A percentile compares a stretch with the other conserved stretches of the same genome.
phyloP scores from a whole-genome alignment of 2,888 invertebrate species.

The Pedicia rivosa region DNA sequence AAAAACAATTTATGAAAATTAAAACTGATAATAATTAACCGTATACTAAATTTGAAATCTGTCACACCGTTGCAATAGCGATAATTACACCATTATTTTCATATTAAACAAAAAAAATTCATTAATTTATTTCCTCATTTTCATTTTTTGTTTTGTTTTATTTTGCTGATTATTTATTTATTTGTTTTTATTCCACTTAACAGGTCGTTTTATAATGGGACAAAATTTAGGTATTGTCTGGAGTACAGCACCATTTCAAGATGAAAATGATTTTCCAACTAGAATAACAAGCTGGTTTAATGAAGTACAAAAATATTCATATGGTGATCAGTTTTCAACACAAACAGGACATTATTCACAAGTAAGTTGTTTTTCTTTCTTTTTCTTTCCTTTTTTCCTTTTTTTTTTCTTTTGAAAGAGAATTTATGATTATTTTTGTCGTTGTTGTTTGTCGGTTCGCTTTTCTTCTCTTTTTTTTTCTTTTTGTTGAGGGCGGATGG shows the following conservation, averaged over 20 bases:
- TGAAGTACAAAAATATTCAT: conserved; percentile 52
- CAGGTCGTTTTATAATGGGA: conserved; percentile 64
- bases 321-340: conserved; percentile 46
- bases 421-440: no score
- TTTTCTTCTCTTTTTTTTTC: no score
- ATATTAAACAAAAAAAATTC: not conserved
- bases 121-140: not conserved
- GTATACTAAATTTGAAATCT: no score
- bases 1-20: no score
- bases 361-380: conserved; percentile 31
- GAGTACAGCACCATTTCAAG: conserved; percentile 46
- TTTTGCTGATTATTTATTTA: not conserved
- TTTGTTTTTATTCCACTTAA: conserved; percentile 14
- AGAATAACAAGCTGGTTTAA: conserved; percentile 70
- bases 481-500: no score
- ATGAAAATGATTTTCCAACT: conserved; percentile 52
- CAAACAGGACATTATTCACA: conserved; percentile 73
- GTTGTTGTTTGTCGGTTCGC: no score
- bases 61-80: no score
- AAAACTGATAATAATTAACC: no score
- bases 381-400: not conserved
- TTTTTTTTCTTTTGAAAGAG: no score
- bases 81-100: no score
- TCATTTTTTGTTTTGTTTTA: not conserved
- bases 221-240: conserved; percentile 72